Evolutionary conservation across 64 coral and sea anemone genomes (phyloP), one percentile per base, ranked within the genome.

Genomic region (Astreopora myriophthalma): DNA sequence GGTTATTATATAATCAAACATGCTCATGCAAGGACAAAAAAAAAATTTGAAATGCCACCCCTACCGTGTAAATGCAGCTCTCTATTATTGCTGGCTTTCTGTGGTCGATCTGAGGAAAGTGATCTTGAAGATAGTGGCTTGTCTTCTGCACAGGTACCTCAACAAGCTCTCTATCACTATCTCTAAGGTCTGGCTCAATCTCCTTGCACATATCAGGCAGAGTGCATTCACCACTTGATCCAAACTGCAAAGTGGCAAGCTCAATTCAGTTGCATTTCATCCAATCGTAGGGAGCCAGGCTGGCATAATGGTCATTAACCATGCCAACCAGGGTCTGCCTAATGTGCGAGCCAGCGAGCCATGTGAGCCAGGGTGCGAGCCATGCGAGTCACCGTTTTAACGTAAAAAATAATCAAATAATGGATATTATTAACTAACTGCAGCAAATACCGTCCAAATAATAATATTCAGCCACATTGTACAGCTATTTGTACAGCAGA

Each of bases 51-150:
- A 16, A 81, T 10, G 7, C 1, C 2, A 61, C 34, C 49, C 81
- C 19, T 86, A 92, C 90, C 35, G 82, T 92, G 33, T 85, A 92
- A 13, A 85, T 73, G 60, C 90, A 92, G n/a, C 46, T 34, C 52
- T 92, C 90, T 32, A 76, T 35, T 33, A 92, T 77, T 6, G 82
- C 71, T 34, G 90, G 90, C 31, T 86, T 17, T 3, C 36, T 27
- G 36, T 70, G 39, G 61, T 86, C 82, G 19, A 92, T 29, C 14
- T 75, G 44, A 69, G 90, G 90, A 48, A 86, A 86, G 26, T 86
- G 90, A 14, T 92, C 70, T 74, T 76, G 55, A 8, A 92, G 5
- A 19, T 92, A 92, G 33, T 12, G 20, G 0, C 64, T 69, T 24
- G 63, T 51, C 34, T 19, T 35, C 44, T 19, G 33, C 8, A 90